phyloP scores from a whole-genome alignment of 2,888 invertebrate genomes.

The Augiades crinisus region DNA sequence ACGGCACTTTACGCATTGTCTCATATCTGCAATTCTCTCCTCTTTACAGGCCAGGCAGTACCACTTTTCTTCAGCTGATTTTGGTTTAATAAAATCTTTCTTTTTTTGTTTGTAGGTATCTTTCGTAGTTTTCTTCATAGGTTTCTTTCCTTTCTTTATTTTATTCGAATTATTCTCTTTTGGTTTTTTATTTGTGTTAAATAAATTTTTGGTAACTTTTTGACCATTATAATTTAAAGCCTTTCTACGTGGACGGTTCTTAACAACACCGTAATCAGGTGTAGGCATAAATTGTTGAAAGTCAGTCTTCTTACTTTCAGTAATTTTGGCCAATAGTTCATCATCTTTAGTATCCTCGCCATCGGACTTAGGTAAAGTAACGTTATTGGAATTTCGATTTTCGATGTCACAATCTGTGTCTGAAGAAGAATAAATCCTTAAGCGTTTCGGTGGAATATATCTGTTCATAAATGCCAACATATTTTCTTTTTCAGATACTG shows the following conservation, averaged over 20 bases:
- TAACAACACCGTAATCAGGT: constrained; percentile 12
- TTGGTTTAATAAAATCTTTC: too few species aligned
- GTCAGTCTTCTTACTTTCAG: constrained; percentile 9
- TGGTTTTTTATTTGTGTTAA: constrained; percentile 12
- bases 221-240: constrained; percentile 19
- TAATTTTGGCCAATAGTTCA: constrained; percentile 2
- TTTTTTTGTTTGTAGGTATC: neutral
- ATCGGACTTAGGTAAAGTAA: too few species aligned
- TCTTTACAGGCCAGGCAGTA: constrained; percentile 11
- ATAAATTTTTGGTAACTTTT: constrained; percentile 20
- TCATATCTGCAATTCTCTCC: constrained; percentile 5
- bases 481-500: too few species aligned
- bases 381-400: too few species aligned
- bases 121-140: constrained; percentile 1
- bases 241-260: constrained; percentile 16
- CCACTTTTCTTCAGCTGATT: constrained; percentile 21
- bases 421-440: too few species aligned
- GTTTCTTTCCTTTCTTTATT: constrained; percentile 14
- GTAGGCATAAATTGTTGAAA: constrained; percentile 19
- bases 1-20: constrained; percentile 13
- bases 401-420: too few species aligned
- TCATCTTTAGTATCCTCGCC: too few species aligned
- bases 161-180: constrained; percentile 8
- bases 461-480: too few species aligned
- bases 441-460: too few species aligned